phyloP scores from a whole-genome alignment of 2,113 vertebrate species.

The Prinia subflava region DNA sequence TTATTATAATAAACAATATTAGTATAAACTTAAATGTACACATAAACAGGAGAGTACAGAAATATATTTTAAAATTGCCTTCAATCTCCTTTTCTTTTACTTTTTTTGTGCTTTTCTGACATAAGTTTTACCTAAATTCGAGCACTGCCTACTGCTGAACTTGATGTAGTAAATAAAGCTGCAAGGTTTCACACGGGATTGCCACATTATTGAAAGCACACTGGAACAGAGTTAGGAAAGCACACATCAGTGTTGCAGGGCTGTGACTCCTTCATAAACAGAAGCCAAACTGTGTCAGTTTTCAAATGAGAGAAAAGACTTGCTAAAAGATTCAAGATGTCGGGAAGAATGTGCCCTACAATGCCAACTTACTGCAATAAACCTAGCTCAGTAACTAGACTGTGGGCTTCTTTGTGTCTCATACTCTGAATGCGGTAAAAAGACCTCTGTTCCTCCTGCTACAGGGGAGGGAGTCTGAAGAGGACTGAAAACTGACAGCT shows the following conservation, averaged over 20 bases:
- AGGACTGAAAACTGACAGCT: slow-evolving; percentile 2
- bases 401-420: slow-evolving; percentile 50
- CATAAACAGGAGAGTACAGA: not conserved
- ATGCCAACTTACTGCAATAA: slow-evolving; percentile 58
- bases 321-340: slow-evolving; percentile 67
- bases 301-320: slow-evolving; percentile 51
- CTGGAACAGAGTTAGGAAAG: slow-evolving; percentile 45
- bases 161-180: slow-evolving; percentile 50
- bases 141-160: not conserved
- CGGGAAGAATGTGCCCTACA: slow-evolving; percentile 62
- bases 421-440: slow-evolving; percentile 53
- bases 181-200: slow-evolving; percentile 26
- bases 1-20: not conserved
- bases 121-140: not conserved
- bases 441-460: slow-evolving; percentile 38
- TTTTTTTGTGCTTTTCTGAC: not conserved
- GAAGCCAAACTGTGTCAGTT: slow-evolving; percentile 48
- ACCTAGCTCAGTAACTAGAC: slow-evolving; percentile 51
- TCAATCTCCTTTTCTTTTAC: not conserved
- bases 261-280: slow-evolving; percentile 57
- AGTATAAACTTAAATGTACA: not conserved
- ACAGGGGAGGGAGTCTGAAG: not conserved
- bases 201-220: slow-evolving; percentile 42
- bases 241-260: slow-evolving; percentile 35
- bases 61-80: not conserved